Conservation (phyloP, 2,888 invertebrate genomes). For the Cepaea hortensis region DNA sequence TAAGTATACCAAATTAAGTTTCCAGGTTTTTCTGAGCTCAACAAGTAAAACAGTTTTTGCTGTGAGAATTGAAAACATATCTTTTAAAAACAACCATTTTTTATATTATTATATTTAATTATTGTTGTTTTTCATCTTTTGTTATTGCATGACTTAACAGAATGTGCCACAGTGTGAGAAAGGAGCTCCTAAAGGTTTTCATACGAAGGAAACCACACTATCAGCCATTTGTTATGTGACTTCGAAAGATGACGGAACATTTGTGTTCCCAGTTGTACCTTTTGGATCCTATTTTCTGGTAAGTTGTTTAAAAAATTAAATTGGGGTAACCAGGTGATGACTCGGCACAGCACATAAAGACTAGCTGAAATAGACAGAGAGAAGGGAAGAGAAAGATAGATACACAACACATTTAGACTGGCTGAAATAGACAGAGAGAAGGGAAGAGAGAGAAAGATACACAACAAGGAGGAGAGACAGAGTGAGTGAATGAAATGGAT, state of each 20-base stretch:
- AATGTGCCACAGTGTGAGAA: constrained; percentile 54
- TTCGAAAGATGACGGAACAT: constrained; percentile 85
- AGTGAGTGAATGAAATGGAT: too few species aligned
- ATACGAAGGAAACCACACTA: constrained; percentile 54
- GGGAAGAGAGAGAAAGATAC: too few species aligned
- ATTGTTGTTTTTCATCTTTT: not conserved
- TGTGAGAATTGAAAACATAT: not conserved
- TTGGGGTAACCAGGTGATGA: not conserved
- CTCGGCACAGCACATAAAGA: not conserved
- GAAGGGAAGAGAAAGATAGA: too few species aligned
- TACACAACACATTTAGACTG: too few species aligned
- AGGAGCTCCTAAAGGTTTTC: constrained; percentile 60
- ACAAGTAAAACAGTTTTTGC: not conserved
- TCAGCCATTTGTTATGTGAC: constrained; percentile 83
- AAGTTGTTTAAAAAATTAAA: constrained; percentile 37
- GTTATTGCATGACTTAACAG: not conserved
- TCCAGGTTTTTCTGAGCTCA: too few species aligned
- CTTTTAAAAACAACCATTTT: not conserved
- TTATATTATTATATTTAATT: not conserved
- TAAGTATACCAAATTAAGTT: too few species aligned
- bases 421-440: too few species aligned
- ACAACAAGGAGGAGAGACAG: too few species aligned
- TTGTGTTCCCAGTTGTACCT: constrained; percentile 86
- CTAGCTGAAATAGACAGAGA: too few species aligned
- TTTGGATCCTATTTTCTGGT: constrained; percentile 86